Conservation (phyloP, 2,797 vertebrate species). For the Lepilemur ruficaudatus region DNA sequence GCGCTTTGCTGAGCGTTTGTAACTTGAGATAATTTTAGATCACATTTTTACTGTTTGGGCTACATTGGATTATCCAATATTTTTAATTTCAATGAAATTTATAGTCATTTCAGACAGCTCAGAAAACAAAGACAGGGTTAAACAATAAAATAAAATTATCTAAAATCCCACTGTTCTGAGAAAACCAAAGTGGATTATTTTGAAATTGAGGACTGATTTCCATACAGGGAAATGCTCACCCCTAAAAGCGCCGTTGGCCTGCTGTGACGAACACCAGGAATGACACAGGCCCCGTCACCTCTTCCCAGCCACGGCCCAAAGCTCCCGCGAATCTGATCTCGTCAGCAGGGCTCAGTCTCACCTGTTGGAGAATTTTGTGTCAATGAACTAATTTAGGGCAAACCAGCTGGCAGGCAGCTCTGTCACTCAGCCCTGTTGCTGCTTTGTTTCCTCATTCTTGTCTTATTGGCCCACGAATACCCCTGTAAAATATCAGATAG, state of each 20-base stretch:
- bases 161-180: neutral
- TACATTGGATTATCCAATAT: neutral
- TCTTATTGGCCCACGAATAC: neutral
- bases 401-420: neutral
- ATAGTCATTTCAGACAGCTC: neutral
- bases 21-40: neutral
- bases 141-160: neutral
- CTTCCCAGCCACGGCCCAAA: neutral
- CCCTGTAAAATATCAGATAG: neutral
- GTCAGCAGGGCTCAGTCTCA: neutral
- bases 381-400: no score
- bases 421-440: neutral
- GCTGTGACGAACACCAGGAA: fast-evolving
- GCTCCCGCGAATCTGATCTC: neutral
- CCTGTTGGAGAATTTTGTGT: no score
- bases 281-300: fast-evolving
- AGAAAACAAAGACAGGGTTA: neutral
- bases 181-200: neutral
- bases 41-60: neutral
- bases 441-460: neutral
- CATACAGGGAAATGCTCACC: fast-evolving
- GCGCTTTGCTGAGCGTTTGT: neutral
- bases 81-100: neutral
- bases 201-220: no score
- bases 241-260: fast-evolving